Percentiles rank a stretch among this genome's conserved stretches.
Conservation (phyloP, 2,113 vertebrate genomes). For the Calyptommatus sinebrachiatus region DNA sequence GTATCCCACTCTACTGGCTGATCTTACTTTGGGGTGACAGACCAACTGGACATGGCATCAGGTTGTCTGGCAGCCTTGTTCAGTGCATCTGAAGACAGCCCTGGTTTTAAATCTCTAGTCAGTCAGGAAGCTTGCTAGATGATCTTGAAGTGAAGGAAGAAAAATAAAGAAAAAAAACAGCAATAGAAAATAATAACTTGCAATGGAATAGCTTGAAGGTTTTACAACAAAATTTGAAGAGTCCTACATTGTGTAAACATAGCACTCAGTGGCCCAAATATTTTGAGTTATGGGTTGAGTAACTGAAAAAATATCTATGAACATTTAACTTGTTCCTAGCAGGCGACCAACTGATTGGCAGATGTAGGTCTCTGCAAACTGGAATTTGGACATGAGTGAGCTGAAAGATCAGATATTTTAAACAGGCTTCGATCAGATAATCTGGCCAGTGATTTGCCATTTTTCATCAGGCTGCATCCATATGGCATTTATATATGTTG, state of each 20-base stretch:
- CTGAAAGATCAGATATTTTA: not conserved
- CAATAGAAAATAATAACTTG: not conserved
- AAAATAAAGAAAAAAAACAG: too few species aligned
- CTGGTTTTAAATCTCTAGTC: too few species aligned
- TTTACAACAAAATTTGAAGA: not conserved
- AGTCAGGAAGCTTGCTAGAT: too few species aligned
- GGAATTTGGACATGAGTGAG: not conserved
- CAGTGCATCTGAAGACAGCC: too few species aligned
- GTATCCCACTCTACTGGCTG: too few species aligned
- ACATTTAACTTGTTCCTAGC: not conserved
- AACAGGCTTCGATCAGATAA: constrained; percentile 8
- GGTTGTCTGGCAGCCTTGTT: too few species aligned
- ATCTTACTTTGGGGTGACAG: too few species aligned
- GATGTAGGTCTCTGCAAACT: not conserved
- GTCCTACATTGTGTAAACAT: not conserved
- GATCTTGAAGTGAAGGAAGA: too few species aligned
- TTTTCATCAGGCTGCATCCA: not conserved
- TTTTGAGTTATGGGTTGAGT: not conserved
- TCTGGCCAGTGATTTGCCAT: not conserved
- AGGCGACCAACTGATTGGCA: not conserved
- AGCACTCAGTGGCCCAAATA: too few species aligned
- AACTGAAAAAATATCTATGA: not conserved
- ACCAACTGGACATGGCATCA: too few species aligned
- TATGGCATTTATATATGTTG: too few species aligned
- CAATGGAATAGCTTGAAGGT: not conserved